Base-by-base conservation (phyloP, 2,797 vertebrate species). In the Falco biarmicus region DNA sequence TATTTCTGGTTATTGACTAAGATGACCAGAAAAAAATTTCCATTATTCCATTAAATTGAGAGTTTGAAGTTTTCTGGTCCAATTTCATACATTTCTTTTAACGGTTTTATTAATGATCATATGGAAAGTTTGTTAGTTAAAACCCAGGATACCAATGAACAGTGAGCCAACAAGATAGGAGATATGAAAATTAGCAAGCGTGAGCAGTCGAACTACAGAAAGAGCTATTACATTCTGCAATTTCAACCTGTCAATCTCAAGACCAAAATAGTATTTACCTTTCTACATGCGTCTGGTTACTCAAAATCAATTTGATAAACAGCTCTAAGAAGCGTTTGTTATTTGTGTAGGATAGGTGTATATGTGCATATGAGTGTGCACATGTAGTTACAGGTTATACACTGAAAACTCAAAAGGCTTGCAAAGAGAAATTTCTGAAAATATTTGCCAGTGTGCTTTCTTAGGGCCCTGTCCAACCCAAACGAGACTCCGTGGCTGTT, bases 401-500 rank as follows among this genome's bases (percentile, higher is more conserved):
- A 75, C 17, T 0, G 0, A 92, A 87, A 87, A 51, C 41, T 17
- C 65, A 79, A 84, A 74, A 83, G 61, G 34, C 37, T 53, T 39
- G 54, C 64, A 94, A 86, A 78, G 71, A 75, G 25, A 87, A 88
- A 75, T 57, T 81, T 32, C 63, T 88, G 61, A 75, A 73, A 91
- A 80, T 66, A 70, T 96, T 93, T 95, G 65, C 64, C 71, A 9
- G 18, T 0, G 3, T 93, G 95, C 87, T 96, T 93, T 86, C 70
- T 75, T 84, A 90, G 95, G 96, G 92, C 29, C 16, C 20, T 15
- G 64, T 87, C 94, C 95, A 97, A 90, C 4, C 54, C 87, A 96
- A 95, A 94, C 0, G 20, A 82, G 64, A 4, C 81, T 56, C 47
- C 1, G 5, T 54, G 90, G 89, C 89, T 75, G 61, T 2, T 76